Conservation (phyloP, 2,888 invertebrate species). For the Drosophila antonietae region DNA sequence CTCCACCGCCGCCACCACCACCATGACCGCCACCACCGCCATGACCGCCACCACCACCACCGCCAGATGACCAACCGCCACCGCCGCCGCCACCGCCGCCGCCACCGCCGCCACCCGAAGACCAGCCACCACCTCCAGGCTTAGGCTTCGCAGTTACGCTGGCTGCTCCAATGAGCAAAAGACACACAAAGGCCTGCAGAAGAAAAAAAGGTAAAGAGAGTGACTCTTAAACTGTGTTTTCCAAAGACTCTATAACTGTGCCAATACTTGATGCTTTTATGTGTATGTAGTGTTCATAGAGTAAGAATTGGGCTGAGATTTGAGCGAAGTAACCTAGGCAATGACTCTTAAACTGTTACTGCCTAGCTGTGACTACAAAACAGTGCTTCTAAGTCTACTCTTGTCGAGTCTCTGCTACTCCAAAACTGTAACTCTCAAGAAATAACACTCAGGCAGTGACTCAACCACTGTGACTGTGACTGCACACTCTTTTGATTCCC, state of each 20-base stretch:
- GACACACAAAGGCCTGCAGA: slow-evolving; percentile 81
- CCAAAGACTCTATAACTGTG: background rate
- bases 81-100: slow-evolving; percentile 67
- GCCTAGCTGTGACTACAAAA: background rate
- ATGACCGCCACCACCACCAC: slow-evolving; percentile 28
- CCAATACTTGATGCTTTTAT: background rate
- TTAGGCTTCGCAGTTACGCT: slow-evolving; percentile 82
- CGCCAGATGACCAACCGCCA: slow-evolving; percentile 52
- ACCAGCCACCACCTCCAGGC: slow-evolving; percentile 74
- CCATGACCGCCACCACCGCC: slow-evolving; percentile 31
- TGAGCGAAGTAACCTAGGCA: background rate
- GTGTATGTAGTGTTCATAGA: background rate
- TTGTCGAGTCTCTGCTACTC: background rate
- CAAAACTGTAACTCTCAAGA: background rate
- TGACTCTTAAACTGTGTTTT: background rate
- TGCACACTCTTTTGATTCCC: too few species aligned
- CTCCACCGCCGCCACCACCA: slow-evolving; percentile 62
- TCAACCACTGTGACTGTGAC: background rate
- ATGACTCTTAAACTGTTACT: background rate
- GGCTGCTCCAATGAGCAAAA: slow-evolving; percentile 81
- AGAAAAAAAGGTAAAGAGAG: background rate
- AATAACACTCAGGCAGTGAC: background rate
- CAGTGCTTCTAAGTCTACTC: too few species aligned
- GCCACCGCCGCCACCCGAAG: slow-evolving; percentile 68
- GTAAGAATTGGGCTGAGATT: background rate